phyloP scores from a whole-genome alignment of 2,797 vertebrate genomes.

The Alauda arvensis region DNA sequence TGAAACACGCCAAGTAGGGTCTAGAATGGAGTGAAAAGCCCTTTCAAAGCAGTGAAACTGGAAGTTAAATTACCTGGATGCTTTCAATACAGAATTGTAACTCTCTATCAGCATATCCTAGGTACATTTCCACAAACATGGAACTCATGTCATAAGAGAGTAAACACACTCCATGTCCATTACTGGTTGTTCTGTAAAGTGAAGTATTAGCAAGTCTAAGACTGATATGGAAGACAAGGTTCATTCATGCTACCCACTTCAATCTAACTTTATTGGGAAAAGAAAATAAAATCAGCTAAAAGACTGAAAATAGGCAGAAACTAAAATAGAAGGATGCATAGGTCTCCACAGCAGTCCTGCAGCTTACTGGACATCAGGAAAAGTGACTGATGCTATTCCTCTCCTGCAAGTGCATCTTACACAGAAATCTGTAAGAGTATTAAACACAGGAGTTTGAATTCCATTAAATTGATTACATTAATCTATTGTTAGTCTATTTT shows the following conservation, averaged over 20 bases:
- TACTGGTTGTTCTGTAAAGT: background rate
- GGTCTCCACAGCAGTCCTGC: background rate
- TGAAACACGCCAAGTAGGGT: background rate
- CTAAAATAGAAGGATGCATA: background rate
- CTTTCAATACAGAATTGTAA: background rate
- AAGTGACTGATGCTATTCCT: background rate
- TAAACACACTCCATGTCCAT: background rate
- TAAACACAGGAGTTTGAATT: background rate
- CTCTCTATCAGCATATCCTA: background rate
- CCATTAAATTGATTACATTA: background rate
- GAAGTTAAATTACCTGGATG: background rate
- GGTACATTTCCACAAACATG: background rate
- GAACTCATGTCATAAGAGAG: background rate
- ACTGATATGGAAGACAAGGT: background rate
- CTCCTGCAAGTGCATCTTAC: background rate
- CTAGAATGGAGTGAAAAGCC: background rate
- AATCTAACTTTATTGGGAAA: background rate
- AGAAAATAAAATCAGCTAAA: background rate
- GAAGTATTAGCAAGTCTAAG: background rate
- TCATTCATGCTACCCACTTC: background rate
- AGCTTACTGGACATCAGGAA: background rate
- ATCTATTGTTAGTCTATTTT: rapidly evolving
- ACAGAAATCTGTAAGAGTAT: background rate
- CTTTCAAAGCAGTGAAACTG: background rate
- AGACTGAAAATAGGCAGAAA: background rate